Evolutionary conservation across 2,888 invertebrate species (phyloP).

Genomic region (Tinea pellionella): DNA sequence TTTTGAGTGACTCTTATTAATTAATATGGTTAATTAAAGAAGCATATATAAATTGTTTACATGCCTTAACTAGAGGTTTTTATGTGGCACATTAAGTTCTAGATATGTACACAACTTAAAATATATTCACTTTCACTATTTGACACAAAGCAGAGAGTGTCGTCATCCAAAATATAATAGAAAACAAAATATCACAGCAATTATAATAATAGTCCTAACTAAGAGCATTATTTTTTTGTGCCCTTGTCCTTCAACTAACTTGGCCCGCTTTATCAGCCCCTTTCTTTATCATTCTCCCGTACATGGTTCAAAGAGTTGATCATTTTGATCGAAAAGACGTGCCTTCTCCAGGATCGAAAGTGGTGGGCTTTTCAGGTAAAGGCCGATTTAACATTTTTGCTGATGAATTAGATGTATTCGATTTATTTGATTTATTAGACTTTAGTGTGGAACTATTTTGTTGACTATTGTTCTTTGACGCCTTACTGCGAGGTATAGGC

Average conservation of each 20-base stretch:
- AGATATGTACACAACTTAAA: background rate
- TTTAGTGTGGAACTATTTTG: conserved; percentile 35
- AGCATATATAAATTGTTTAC: background rate
- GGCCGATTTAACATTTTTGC: conserved; percentile 75
- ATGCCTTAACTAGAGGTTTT: background rate
- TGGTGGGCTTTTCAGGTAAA: conserved; percentile 73
- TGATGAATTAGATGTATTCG: conserved; percentile 47
- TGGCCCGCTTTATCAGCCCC: background rate
- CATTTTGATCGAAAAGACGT: conserved; percentile 32
- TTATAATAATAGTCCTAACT: background rate
- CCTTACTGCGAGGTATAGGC: conserved; percentile 18
- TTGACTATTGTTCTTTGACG: conserved; percentile 18
- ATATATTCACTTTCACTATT: background rate
- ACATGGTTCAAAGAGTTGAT: background rate
- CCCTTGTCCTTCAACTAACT: background rate
- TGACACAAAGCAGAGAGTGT: conserved; percentile 2
- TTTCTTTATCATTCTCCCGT: background rate
- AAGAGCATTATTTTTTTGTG: conserved; percentile 9
- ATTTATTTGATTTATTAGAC: conserved; percentile 36
- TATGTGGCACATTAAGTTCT: background rate
- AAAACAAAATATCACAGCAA: conserved; percentile 13
- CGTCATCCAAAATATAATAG: background rate
- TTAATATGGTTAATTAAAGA: background rate
- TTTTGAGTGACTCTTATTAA: background rate
- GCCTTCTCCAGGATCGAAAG: conserved; percentile 45